Evolutionary conservation across 2,113 vertebrate genomes (phyloP).

Genomic region (Pelusios castaneus): DNA sequence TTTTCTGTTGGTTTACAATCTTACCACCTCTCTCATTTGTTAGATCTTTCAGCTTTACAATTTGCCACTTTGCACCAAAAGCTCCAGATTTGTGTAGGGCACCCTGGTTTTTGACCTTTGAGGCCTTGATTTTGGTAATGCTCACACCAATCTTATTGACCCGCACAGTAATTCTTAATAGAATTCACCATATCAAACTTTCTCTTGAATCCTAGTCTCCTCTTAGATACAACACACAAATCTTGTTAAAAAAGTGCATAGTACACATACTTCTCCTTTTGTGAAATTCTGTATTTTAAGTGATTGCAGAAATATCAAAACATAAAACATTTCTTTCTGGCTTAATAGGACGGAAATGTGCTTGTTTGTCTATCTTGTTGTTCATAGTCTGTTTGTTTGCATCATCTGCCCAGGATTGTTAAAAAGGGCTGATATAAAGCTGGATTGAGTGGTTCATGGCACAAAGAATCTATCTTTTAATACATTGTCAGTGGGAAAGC

Average conservation of each 20-base stretch:
- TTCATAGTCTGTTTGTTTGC: conserved; percentile 39
- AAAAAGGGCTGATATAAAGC: conserved; percentile 1
- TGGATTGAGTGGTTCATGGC: conserved; percentile 43
- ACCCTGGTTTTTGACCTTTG: background rate
- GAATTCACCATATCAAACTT: background rate
- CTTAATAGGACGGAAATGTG: conserved; percentile 1
- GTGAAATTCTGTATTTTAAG: background rate
- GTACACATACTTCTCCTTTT: background rate
- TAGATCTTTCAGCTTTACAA: conserved; percentile 10
- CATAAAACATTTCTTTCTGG: conserved; percentile 3
- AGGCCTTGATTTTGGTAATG: background rate
- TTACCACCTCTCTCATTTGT: background rate
- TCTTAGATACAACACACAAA: background rate
- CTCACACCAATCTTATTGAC: accelerated
- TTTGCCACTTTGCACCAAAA: conserved; percentile 14
- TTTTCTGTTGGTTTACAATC: background rate
- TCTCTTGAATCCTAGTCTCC: background rate
- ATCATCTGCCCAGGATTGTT: conserved; percentile 29
- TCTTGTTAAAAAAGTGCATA: background rate
- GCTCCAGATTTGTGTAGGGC: conserved; percentile 17
- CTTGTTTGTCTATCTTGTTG: conserved; percentile 27
- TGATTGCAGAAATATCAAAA: conserved; percentile 23
- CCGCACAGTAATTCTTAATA: background rate
- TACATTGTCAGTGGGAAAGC: conserved; percentile 24
- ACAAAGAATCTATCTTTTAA: conserved; percentile 28